phyloP scores from a whole-genome alignment of 2,888 invertebrate genomes.

The Nomada lathburiana region DNA sequence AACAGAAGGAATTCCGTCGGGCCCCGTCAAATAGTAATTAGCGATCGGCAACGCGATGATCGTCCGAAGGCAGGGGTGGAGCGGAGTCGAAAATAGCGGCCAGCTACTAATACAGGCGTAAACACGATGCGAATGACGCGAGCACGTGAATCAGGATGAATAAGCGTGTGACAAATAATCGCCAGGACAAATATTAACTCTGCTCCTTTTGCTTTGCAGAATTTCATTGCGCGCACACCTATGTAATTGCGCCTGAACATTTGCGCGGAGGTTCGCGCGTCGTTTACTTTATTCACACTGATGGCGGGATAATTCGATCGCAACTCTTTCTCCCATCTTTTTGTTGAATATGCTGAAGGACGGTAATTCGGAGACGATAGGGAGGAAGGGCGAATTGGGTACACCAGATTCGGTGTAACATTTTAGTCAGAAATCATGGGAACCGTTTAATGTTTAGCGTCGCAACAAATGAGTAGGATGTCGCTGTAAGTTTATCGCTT shows the following conservation, averaged over 20 bases:
- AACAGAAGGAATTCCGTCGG: background rate
- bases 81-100: background rate
- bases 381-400: no score
- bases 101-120: conserved; percentile 24
- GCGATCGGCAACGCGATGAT: conserved; percentile 33
- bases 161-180: background rate
- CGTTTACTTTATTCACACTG: no score
- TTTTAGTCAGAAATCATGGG: no score
- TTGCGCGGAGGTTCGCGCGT: no score
- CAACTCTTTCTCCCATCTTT: no score
- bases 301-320: no score
- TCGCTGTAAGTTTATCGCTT: background rate
- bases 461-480: no score
- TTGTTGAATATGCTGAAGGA: no score
- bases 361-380: no score
- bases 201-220: background rate
- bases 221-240: background rate
- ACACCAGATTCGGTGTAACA: no score
- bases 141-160: conserved; percentile 1
- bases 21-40: conserved; percentile 50
- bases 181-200: background rate
- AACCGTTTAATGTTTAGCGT: no score
- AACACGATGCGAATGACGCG: conserved; percentile 13
- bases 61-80: background rate
- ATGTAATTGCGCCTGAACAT: no score